Conservation (phyloP, 2,797 vertebrate species). For the Trichosurus vulpecula region DNA sequence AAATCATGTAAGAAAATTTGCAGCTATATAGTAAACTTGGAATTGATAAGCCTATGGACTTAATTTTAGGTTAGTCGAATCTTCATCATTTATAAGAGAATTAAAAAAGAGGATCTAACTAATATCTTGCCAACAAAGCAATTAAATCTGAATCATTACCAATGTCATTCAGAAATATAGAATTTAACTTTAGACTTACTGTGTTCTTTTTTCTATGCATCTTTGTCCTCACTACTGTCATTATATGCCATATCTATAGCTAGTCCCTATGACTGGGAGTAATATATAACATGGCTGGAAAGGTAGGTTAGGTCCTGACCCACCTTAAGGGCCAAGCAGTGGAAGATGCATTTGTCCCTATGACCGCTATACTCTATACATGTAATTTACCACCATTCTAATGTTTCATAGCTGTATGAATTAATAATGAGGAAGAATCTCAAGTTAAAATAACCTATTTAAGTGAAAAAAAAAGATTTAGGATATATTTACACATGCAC, state of each 20-base stretch:
- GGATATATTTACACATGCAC: neutral
- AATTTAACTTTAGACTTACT: slow-evolving; percentile 5
- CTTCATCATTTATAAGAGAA: neutral
- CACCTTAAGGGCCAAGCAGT: no score
- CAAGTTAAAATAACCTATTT: neutral
- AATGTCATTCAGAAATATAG: slow-evolving; percentile 17
- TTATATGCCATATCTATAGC: neutral
- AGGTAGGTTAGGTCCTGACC: no score
- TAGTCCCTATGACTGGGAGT: neutral
- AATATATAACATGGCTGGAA: no score
- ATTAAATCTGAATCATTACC: neutral
- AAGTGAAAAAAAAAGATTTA: neutral
- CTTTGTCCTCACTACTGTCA: neutral
- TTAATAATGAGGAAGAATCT: neutral
- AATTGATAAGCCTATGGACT: neutral
- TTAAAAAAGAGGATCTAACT: neutral
- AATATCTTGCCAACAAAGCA: neutral
- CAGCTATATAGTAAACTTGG: neutral
- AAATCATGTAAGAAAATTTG: neutral
- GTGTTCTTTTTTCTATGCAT: neutral
- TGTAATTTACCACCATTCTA: neutral
- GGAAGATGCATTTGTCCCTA: no score
- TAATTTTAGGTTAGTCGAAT: neutral
- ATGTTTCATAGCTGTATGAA: neutral
- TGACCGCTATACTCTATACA: neutral